These are phyloP conservation scores for Mastacembelus armatus DNA, from an alignment of 2,797 vertebrate genomes.

Conservation along the genomic window DNA sequence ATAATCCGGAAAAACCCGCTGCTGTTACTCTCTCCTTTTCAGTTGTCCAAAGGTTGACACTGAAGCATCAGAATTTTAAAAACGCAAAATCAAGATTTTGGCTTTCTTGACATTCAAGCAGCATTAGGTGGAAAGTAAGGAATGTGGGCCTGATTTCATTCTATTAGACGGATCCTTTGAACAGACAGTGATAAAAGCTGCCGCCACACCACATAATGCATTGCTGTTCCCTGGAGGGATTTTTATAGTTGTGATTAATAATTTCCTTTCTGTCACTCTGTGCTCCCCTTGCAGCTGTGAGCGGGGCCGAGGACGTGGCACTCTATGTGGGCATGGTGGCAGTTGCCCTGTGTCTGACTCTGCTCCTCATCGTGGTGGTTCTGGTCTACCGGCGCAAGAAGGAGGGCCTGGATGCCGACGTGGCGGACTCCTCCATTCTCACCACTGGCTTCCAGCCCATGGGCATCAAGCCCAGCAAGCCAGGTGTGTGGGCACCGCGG, in stretches of 20 bases:
- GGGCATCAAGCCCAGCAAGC: slow-evolving; percentile 98
- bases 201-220: neutral
- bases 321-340: slow-evolving; percentile 95
- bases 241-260: slow-evolving; percentile 10
- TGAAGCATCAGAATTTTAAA: slow-evolving; percentile 6
- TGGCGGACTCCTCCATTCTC: slow-evolving; percentile 98
- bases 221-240: neutral
- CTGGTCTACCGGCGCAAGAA: slow-evolving; percentile 96
- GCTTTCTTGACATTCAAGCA: neutral
- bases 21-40: neutral
- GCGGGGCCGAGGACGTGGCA: slow-evolving; percentile 91
- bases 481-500: slow-evolving; percentile 88
- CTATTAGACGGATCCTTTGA: slow-evolving; percentile 31
- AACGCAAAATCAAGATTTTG: neutral
- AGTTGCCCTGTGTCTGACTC: slow-evolving; percentile 92
- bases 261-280: slow-evolving; percentile 6
- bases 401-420: slow-evolving; percentile 93
- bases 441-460: slow-evolving; percentile 98
- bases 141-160: slow-evolving; percentile 17
- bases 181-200: slow-evolving; percentile 21
- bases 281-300: slow-evolving; percentile 80
- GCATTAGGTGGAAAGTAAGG: neutral
- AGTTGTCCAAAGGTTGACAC: slow-evolving; percentile 21
- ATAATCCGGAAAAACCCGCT: slow-evolving; percentile 20
- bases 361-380: slow-evolving; percentile 92